phyloP scores from a whole-genome alignment of 2,113 vertebrate species.

The Benitochromis conjunctus region DNA sequence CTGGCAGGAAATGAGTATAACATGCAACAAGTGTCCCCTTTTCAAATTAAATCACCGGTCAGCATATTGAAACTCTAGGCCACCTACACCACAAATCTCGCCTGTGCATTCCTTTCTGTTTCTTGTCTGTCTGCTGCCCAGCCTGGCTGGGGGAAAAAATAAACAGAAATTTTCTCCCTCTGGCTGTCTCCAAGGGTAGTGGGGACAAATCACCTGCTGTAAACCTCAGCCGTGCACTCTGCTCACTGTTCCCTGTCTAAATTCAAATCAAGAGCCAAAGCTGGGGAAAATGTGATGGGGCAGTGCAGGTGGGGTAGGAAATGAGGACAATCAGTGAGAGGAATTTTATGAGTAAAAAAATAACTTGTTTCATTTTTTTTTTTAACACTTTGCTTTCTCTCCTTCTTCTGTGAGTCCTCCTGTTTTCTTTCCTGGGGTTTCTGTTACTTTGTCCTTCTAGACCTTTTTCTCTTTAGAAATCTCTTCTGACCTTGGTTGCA shows the following conservation, averaged over 20 bases:
- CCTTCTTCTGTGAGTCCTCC: not conserved
- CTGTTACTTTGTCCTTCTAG: not conserved
- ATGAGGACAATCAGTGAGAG: not conserved
- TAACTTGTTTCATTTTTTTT: not conserved
- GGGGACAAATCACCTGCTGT: conserved; percentile 64
- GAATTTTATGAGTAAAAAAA: conserved; percentile 22
- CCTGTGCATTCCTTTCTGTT: not conserved
- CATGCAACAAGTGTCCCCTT: not conserved
- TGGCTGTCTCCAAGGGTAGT: conserved; percentile 52
- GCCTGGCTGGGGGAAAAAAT: not conserved
- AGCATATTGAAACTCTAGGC: not conserved
- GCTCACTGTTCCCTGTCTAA: conserved; percentile 52
- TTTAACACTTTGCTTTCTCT: not conserved
- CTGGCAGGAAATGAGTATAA: not conserved
- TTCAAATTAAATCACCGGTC: not conserved
- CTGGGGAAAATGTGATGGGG: conserved; percentile 25
- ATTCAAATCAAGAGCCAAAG: conserved; percentile 64
- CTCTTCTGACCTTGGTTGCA: not conserved
- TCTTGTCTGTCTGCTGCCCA: not conserved
- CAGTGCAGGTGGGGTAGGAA: not conserved
- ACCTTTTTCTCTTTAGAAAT: not conserved
- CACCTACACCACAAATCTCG: not conserved
- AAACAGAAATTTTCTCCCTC: conserved; percentile 18
- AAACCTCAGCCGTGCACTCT: conserved; percentile 37
- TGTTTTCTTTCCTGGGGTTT: not conserved